These are phyloP conservation scores for Meleagris gallopavo DNA, from an alignment of 2,113 vertebrate species.

Conservation along the genomic window DNA sequence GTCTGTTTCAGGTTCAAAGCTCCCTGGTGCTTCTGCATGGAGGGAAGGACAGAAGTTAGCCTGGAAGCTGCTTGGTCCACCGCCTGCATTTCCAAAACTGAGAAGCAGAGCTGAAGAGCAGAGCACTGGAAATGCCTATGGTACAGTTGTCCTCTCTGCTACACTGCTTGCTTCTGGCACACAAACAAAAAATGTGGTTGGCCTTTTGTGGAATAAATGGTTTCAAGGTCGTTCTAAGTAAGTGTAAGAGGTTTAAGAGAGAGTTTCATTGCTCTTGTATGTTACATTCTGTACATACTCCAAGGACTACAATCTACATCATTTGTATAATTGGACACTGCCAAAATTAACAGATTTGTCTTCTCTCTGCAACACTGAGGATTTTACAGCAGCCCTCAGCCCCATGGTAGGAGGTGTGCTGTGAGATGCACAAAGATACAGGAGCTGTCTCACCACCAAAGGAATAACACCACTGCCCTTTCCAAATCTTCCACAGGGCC, in stretches of 20 bases:
- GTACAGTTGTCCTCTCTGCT: background rate
- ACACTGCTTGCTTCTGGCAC: background rate
- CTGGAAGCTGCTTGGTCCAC: constrained; percentile 70
- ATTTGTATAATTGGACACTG: background rate
- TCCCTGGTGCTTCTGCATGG: constrained; percentile 66
- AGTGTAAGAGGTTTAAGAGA: background rate
- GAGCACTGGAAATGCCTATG: background rate
- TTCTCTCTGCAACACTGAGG: background rate
- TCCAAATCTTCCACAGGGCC: constrained; percentile 13
- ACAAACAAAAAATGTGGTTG: background rate
- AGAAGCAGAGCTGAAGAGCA: background rate
- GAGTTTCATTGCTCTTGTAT: background rate
- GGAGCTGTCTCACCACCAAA: background rate
- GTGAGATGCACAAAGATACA: background rate
- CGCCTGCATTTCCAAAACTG: background rate
- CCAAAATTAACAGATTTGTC: background rate
- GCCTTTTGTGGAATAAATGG: background rate
- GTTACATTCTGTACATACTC: background rate
- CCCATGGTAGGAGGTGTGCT: background rate
- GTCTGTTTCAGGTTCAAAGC: constrained; percentile 53
- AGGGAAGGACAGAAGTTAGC: constrained; percentile 74
- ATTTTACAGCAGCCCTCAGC: background rate
- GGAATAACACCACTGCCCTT: background rate
- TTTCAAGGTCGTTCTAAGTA: background rate
- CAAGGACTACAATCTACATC: background rate